phyloP scores from a whole-genome alignment of 2,797 vertebrate species.

The Syngnathus acus region DNA sequence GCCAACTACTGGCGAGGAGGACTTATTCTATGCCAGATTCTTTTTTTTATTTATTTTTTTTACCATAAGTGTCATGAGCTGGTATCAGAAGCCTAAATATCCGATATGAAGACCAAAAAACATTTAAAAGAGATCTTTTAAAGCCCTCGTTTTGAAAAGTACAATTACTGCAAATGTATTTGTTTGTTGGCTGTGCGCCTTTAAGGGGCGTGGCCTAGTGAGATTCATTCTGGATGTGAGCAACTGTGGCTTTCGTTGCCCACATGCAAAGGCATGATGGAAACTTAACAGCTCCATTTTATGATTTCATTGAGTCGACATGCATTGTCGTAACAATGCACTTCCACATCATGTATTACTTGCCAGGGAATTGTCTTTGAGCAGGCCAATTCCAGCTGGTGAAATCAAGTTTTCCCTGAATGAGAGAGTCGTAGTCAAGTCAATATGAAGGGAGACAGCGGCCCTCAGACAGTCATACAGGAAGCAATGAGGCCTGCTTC shows the following conservation, averaged over 20 bases:
- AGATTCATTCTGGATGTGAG: not conserved
- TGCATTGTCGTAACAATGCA: not conserved
- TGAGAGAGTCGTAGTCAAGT: constrained; percentile 51
- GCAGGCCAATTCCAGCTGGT: constrained; percentile 1
- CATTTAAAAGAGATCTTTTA: too few relatives aligned
- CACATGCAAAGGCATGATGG: not conserved
- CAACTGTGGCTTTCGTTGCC: not conserved
- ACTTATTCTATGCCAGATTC: too few relatives aligned
- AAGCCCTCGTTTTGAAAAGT: not conserved
- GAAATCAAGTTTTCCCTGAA: constrained; percentile 19
- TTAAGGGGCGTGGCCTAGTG: not conserved
- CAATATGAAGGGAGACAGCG: constrained; percentile 24
- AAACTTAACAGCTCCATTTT: not conserved
- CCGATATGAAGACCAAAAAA: too few relatives aligned
- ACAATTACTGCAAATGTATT: not conserved
- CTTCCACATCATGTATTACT: not conserved
- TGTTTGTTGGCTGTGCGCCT: not conserved
- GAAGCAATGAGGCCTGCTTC: constrained; percentile 75
- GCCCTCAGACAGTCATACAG: constrained; percentile 67
- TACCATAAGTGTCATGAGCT: too few relatives aligned
- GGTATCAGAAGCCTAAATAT: too few relatives aligned
- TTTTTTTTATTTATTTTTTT: not conserved
- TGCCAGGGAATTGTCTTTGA: constrained; percentile 1
- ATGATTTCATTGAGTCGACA: not conserved
- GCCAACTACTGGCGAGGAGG: too few relatives aligned